Evolutionary conservation across 2,888 invertebrate genomes (phyloP).

Genomic region (Hydraecia micacea): DNA sequence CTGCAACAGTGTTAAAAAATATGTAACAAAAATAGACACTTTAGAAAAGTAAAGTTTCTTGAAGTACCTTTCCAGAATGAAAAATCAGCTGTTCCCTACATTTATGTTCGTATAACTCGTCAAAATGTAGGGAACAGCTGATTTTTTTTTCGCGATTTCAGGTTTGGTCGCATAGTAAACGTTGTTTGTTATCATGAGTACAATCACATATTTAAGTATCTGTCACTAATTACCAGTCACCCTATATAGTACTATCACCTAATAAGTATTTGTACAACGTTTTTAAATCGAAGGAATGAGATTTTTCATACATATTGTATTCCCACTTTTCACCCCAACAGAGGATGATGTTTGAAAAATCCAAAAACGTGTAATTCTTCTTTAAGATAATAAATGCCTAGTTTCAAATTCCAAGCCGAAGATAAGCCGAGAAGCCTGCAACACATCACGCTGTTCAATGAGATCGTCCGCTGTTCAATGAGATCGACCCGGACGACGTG

Average conservation of each 20-base stretch:
- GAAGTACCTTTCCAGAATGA: background rate
- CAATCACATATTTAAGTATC: too few relatives aligned
- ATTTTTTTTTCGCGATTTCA: too few relatives aligned
- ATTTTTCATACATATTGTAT: background rate
- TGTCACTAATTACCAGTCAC: too few relatives aligned
- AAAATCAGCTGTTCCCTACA: too few relatives aligned
- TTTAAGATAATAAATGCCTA: background rate
- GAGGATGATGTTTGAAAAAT: background rate
- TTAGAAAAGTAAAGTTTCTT: background rate
- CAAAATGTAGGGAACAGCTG: too few relatives aligned
- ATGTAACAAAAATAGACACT: background rate
- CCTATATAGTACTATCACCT: background rate
- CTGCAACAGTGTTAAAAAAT: slow-evolving; percentile 63
- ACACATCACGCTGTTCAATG: background rate
- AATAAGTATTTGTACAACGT: background rate
- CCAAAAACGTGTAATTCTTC: background rate
- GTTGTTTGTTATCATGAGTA: too few relatives aligned
- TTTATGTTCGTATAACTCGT: too few relatives aligned
- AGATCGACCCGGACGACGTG: background rate
- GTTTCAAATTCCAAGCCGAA: background rate
- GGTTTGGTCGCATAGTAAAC: too few relatives aligned
- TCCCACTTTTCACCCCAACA: background rate
- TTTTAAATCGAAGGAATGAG: background rate
- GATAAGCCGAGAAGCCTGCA: background rate
- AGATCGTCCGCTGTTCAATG: background rate